Evolutionary conservation across 2,113 vertebrate species (phyloP).

Genomic region (Ageneiosus marmoratus): DNA sequence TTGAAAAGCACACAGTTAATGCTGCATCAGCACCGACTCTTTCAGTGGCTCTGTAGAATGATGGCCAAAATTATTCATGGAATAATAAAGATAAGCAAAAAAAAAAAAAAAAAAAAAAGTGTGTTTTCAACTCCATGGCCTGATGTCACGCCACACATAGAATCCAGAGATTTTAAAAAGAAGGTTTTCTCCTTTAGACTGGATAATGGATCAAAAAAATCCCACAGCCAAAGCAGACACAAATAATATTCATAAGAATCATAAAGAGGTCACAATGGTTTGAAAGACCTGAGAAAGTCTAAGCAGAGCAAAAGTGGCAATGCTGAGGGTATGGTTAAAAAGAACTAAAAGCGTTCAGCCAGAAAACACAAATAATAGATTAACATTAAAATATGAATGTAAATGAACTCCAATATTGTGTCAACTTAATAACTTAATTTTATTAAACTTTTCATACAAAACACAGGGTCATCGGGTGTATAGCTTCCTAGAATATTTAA

Average conservation of each 20-base stretch:
- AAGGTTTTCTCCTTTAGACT: background rate
- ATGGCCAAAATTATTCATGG: background rate
- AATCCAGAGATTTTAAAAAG: background rate
- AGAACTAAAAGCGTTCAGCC: background rate
- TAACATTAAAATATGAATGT: background rate
- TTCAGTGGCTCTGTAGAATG: background rate
- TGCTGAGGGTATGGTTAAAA: background rate
- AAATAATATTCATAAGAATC: background rate
- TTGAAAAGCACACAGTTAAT: background rate
- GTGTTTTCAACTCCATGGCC: background rate
- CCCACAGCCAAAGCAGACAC: background rate
- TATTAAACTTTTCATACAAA: background rate
- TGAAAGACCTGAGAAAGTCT: background rate
- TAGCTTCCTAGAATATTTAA: background rate
- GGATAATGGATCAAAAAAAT: background rate
- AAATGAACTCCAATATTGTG: too few species aligned
- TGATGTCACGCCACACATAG: background rate
- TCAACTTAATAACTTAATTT: too few species aligned
- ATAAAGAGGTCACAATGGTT: background rate
- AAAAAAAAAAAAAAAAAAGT: too few species aligned
- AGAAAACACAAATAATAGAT: background rate
- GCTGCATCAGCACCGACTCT: background rate
- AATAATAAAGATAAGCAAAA: background rate
- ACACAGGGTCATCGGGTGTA: background rate
- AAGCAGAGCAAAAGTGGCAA: background rate